A percentile compares a stretch with the other conserved stretches of the same genome.
Evolutionary conservation across 2,113 vertebrate genomes (phyloP).

Genomic region (Gopherus flavomarginatus): DNA sequence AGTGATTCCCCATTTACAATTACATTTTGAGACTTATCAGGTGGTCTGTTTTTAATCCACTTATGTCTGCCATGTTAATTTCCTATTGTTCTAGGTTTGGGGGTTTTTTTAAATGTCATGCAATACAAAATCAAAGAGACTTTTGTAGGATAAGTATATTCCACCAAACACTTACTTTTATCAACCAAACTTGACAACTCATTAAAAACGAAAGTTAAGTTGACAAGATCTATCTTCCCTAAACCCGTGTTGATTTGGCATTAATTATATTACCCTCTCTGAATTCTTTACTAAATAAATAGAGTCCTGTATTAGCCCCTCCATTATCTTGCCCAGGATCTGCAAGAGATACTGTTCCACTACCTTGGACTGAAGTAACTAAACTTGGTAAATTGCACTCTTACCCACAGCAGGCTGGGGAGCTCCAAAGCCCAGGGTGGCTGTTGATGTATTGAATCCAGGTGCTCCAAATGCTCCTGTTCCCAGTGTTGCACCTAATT

Average conservation of each 20-base stretch:
- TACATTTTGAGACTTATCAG: not conserved
- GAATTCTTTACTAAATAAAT: not conserved
- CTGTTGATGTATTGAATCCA: slow-evolving; percentile 86
- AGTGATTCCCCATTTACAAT: not conserved
- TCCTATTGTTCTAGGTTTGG: not conserved
- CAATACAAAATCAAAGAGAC: not conserved
- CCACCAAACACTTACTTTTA: not conserved
- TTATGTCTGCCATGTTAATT: not conserved
- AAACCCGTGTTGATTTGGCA: not conserved
- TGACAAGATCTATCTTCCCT: not conserved
- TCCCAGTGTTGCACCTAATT: slow-evolving; percentile 87
- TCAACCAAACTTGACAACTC: not conserved
- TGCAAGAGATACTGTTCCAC: not conserved
- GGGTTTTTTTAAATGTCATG: not conserved
- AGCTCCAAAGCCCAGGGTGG: slow-evolving; percentile 87
- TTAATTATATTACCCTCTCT: not conserved
- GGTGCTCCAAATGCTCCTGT: slow-evolving; percentile 86
- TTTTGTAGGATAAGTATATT: not conserved
- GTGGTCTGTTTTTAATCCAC: not conserved
- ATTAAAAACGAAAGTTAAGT: not conserved
- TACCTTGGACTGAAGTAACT: not conserved
- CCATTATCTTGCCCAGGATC: not conserved
- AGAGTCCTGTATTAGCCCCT: not conserved
- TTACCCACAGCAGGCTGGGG: slow-evolving; percentile 92
- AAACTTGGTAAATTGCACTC: not conserved